Base-by-base conservation (phyloP, 2,888 invertebrate species). In the Hypomecis atomaria region DNA sequence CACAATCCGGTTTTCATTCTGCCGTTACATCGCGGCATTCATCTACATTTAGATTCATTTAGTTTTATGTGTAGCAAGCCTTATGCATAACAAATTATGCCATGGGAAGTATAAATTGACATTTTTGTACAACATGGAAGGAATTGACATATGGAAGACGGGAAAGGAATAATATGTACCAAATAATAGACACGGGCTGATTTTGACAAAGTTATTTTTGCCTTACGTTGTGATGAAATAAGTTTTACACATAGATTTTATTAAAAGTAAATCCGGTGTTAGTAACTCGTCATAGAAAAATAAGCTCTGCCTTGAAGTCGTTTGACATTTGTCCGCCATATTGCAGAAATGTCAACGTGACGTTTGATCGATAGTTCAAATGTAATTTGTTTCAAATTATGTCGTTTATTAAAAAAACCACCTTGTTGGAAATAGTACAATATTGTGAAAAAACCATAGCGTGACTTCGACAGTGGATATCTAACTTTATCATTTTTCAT, bases 71-170 rank as follows among this genome's bases (percentile, higher is more conserved):
- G 40, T 61, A 13, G 11, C 11, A 34, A 11, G 42, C 38, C 38
- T 59, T 43, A 9, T 34, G n/a, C 66, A 43, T 57, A 71, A 59
- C 57, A 68, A 64, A 68, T 65, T 38, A 72, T 76, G 71, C 73
- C 38, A 71, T 71, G 70, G 88, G 87, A 89, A 88, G 89, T 84
- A 83, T 61, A 74, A 91, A 90, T 92, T 92, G 90, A 90, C 90
- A 78, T 81, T 72, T 89, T 91, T 91, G 90, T 91, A 91, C 90
- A 87, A 77, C 63, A 67, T 88, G 90, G 90, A 91, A 91, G 91
- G 89, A 90, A 92, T 91, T 92, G 92, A 92, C 90, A 62, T 72
- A 79, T 90, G 92, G 92, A 92, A 92, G 92, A 92, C 92, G 77
- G 83, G 81, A 87, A 87, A 83, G 78, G 81, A 85, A 84, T 79